A percentile compares a stretch with the other conserved stretches of the same genome.
These are phyloP conservation scores for Ophonus ardosiacus DNA, from an alignment of 2,888 invertebrate species.

Conservation along the genomic window DNA sequence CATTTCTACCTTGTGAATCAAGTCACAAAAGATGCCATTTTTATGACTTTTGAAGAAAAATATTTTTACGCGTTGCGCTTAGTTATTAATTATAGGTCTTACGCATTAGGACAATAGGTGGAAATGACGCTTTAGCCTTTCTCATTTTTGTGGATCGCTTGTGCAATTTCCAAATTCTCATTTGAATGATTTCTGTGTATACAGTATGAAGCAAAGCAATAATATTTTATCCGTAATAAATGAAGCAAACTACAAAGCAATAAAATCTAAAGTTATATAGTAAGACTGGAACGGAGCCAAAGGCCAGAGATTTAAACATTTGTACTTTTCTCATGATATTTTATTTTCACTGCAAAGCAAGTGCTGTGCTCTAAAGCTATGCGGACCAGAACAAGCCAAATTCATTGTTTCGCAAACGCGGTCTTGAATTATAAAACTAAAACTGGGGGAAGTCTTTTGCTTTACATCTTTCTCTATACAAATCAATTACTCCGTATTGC, in stretches of 20 bases:
- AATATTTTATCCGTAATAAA: conserved; percentile 29
- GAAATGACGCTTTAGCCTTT: too few relatives aligned
- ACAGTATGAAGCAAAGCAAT: conserved; percentile 9
- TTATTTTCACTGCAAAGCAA: conserved; percentile 39
- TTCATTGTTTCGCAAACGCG: conserved; percentile 8
- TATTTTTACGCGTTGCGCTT: too few relatives aligned
- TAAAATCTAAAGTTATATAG: conserved; percentile 45
- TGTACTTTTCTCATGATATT: conserved; percentile 43
- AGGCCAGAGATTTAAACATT: conserved; percentile 51
- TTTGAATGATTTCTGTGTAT: neutral
- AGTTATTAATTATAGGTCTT: too few relatives aligned
- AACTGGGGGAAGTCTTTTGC: neutral
- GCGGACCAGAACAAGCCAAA: conserved; percentile 29
- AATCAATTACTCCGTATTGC: neutral
- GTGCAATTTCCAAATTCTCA: too few relatives aligned
- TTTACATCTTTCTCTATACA: neutral
- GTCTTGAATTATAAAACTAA: neutral
- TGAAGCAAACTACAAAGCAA: conserved; percentile 16
- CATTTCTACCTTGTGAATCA: too few relatives aligned
- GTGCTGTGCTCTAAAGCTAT: conserved; percentile 25
- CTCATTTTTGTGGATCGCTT: too few relatives aligned
- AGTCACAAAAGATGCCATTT: too few relatives aligned
- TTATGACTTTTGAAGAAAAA: too few relatives aligned
- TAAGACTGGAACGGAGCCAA: conserved; percentile 33
- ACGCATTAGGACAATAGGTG: too few relatives aligned